Evolutionary conservation across 2,797 vertebrate genomes (phyloP).

Genomic region (Eleutherodactylus coqui): DNA sequence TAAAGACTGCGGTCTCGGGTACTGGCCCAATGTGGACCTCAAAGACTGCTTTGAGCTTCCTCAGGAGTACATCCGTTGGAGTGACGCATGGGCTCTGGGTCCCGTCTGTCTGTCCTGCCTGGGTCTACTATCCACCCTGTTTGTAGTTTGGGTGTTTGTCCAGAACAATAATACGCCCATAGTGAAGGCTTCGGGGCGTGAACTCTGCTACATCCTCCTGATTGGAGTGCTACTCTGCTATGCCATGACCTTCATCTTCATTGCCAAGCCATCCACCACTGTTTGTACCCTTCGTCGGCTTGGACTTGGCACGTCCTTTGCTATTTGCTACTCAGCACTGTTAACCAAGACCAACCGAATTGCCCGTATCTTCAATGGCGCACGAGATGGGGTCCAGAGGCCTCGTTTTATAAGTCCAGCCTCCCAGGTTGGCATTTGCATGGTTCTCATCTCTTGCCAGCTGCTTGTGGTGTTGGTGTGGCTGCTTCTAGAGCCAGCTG

Average conservation of each 20-base stretch:
- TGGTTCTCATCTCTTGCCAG: slow-evolving; percentile 95
- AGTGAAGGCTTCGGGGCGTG: slow-evolving; percentile 95
- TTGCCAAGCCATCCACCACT: slow-evolving; percentile 88
- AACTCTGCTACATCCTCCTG: slow-evolving; percentile 95
- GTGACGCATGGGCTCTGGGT: slow-evolving; percentile 94
- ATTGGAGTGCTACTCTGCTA: slow-evolving; percentile 96
- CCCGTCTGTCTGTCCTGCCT: slow-evolving; percentile 93
- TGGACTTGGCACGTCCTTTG: slow-evolving; percentile 92
- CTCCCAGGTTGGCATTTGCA: slow-evolving; percentile 94
- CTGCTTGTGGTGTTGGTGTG: slow-evolving; percentile 90
- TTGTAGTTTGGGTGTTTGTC: slow-evolving; percentile 88
- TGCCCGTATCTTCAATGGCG: slow-evolving; percentile 92
- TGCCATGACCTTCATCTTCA: slow-evolving; percentile 97
- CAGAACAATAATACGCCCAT: slow-evolving; percentile 93
- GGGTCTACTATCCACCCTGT: slow-evolving; percentile 92
- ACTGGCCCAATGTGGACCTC: slow-evolving; percentile 91
- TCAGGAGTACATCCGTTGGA: slow-evolving; percentile 96
- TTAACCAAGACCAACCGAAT: slow-evolving; percentile 98
- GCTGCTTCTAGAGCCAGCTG: slow-evolving; percentile 92
- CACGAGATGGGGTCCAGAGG: slow-evolving; percentile 91
- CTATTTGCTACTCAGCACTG: slow-evolving; percentile 95
- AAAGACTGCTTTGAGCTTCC: slow-evolving; percentile 93
- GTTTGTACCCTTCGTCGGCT: slow-evolving; percentile 93
- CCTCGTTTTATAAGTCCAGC: slow-evolving; percentile 95
- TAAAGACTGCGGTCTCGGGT: slow-evolving; percentile 89